These are phyloP conservation scores for Spizaetus ornatus DNA, from an alignment of 2,113 vertebrate genomes.

Conservation along the genomic window DNA sequence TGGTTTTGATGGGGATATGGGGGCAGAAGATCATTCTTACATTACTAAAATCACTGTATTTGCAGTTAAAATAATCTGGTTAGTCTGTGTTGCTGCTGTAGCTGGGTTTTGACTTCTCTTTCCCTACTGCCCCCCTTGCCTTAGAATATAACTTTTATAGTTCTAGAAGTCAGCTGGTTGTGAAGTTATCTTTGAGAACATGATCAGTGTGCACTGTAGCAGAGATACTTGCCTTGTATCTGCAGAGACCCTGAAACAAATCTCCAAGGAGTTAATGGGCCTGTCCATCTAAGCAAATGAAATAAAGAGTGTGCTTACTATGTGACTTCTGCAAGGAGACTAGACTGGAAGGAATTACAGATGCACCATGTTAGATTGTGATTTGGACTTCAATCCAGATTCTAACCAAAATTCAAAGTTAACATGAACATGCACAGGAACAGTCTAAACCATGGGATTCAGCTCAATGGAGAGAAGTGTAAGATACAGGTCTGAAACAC, in stretches of 20 bases:
- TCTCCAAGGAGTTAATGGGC: background rate
- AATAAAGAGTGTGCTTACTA: background rate
- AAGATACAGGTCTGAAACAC: background rate
- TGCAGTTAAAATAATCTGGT: background rate
- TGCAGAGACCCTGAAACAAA: background rate
- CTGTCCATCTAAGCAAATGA: background rate
- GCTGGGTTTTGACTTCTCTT: background rate
- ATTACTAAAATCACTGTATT: background rate
- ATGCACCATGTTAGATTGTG: background rate
- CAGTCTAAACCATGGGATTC: background rate
- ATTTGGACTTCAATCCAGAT: background rate
- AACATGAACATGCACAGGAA: background rate
- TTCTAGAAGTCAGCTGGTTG: background rate
- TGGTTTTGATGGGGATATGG: background rate
- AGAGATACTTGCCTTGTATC: background rate
- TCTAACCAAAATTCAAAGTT: background rate
- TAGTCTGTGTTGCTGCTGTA: background rate
- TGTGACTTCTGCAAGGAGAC: background rate
- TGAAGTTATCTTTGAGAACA: background rate
- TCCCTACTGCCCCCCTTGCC: rapidly evolving
- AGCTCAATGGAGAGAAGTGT: background rate
- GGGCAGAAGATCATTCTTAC: background rate
- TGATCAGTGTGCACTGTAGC: background rate
- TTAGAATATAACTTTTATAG: background rate
- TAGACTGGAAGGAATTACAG: background rate